phyloP scores from a whole-genome alignment of 2,113 vertebrate species.

The Clarias macrocephalus region DNA sequence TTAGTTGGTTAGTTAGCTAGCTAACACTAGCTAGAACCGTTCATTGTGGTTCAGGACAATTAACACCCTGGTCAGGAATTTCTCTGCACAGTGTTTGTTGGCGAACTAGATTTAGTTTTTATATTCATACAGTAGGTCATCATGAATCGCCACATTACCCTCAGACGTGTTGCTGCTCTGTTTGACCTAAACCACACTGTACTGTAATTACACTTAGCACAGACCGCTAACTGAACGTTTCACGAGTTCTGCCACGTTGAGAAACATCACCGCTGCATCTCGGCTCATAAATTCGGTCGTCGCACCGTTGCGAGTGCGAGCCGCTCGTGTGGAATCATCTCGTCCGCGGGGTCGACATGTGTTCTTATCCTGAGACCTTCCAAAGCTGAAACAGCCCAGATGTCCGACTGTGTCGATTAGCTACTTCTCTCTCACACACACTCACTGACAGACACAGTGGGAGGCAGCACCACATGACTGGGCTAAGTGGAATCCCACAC shows the following conservation, averaged over 20 bases:
- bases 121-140: background rate
- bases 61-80: background rate
- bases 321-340: background rate
- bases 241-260: background rate
- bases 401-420: conserved; percentile 13
- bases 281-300: conserved; percentile 3
- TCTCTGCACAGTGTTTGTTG: background rate
- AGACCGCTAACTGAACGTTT: conserved; percentile 6
- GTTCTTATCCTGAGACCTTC: background rate
- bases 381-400: conserved; percentile 7
- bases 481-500: conserved; percentile 59
- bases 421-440: background rate
- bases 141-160: background rate
- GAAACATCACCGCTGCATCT: background rate
- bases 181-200: background rate
- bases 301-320: background rate
- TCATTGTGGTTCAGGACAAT: background rate
- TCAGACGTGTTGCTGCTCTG: background rate
- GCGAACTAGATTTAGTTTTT: background rate
- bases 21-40: background rate
- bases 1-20: background rate
- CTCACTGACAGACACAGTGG: conserved; percentile 44
- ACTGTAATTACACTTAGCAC: background rate
- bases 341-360: background rate
- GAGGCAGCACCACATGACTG: conserved; percentile 54